Evolutionary conservation across 2,797 vertebrate species (phyloP).

Genomic region (Micropoecilia bifurca): DNA sequence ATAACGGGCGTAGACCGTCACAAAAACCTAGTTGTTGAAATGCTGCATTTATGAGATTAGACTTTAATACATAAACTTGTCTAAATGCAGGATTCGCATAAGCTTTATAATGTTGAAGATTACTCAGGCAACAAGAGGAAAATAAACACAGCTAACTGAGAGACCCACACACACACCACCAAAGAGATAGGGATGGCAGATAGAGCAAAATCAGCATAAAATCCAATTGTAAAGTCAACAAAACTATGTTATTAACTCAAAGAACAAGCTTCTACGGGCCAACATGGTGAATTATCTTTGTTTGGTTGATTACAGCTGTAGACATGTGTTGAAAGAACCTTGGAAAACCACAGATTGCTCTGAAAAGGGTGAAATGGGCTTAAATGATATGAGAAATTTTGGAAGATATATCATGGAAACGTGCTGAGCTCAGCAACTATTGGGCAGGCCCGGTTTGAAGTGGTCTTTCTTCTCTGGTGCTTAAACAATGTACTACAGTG

Average conservation of each 20-base stretch:
- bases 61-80: constrained; percentile 3
- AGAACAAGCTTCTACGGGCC: constrained; percentile 5
- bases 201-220: constrained; percentile 2
- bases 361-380: not conserved
- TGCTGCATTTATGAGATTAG: constrained; percentile 6
- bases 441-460: not conserved
- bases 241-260: constrained; percentile 2
- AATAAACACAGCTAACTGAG: not conserved
- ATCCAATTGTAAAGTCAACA: not conserved
- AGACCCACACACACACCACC: not conserved
- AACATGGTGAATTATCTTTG: not conserved
- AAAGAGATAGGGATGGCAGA: not conserved
- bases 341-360: not conserved
- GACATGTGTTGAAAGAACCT: not conserved
- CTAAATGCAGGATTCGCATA: not conserved
- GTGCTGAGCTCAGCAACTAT: not conserved
- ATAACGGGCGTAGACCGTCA: not conserved
- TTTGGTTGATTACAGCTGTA: constrained; percentile 1
- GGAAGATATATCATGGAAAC: not conserved
- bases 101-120: not conserved
- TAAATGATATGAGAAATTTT: not conserved
- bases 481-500: not conserved
- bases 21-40: not conserved
- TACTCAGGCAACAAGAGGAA: not conserved
- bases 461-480: not conserved